These are phyloP conservation scores for Nipponacmea schrenckii DNA, from an alignment of 2,888 invertebrate species.

Conservation along the genomic window DNA sequence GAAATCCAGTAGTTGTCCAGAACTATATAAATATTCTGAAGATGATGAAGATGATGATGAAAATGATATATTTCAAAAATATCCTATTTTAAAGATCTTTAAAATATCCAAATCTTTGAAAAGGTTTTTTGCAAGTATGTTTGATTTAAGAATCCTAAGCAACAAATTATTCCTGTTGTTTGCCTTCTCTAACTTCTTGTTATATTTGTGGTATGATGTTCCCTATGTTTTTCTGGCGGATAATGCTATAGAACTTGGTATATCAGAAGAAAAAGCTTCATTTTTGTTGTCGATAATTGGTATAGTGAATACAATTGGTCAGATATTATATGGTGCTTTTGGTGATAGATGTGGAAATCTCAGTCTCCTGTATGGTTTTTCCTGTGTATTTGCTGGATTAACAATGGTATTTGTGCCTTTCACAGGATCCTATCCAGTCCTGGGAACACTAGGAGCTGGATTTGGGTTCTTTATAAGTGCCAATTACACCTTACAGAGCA, in stretches of 20 bases:
- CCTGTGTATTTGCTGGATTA: conserved; percentile 72
- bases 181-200: conserved; percentile 85
- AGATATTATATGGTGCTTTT: conserved; percentile 80
- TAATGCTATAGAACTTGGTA: conserved; percentile 75
- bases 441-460: conserved; percentile 48
- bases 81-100: conserved; percentile 20
- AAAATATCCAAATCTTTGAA: conserved; percentile 49
- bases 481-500: conserved; percentile 86
- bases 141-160: conserved; percentile 56
- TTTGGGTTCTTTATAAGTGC: conserved; percentile 92
- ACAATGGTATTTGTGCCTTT: conserved; percentile 57
- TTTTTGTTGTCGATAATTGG: conserved; percentile 83
- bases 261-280: conserved; percentile 70
- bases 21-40: conserved; percentile 72
- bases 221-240: conserved; percentile 94
- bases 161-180: conserved; percentile 69
- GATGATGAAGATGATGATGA: conserved; percentile 42
- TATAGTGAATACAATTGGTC: conserved; percentile 84
- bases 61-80: conserved; percentile 11
- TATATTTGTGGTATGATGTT: conserved; percentile 91
- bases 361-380: conserved; percentile 83
- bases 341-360: conserved; percentile 87
- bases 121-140: conserved; percentile 52
- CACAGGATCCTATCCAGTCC: conserved; percentile 42
- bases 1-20: conserved; percentile 88